Evolutionary conservation across 2,113 vertebrate species (phyloP).

Genomic region (Pseudonaja textilis): DNA sequence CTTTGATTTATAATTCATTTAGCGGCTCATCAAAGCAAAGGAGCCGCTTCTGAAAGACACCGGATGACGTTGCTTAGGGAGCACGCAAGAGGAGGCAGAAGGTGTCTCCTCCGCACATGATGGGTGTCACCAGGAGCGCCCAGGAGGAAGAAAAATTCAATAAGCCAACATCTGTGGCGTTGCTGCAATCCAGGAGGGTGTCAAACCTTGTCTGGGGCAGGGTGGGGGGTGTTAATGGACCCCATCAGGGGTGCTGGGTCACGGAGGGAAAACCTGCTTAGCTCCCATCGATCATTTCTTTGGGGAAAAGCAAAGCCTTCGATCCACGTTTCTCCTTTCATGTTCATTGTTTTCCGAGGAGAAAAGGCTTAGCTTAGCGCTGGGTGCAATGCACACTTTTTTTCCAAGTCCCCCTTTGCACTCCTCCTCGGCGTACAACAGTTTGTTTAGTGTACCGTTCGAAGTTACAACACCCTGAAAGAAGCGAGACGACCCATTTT

Average conservation of each 20-base stretch:
- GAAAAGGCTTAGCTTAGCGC: neutral
- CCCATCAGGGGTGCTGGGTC: neutral
- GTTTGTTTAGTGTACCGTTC: neutral
- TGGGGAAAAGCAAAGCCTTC: neutral
- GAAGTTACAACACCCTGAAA: too few species aligned
- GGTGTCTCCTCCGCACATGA: neutral
- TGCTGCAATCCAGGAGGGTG: neutral
- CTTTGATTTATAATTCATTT: slow-evolving; percentile 54
- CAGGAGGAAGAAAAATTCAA: neutral
- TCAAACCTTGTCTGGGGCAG: neutral
- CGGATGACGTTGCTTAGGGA: neutral
- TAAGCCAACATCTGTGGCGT: neutral
- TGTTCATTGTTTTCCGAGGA: neutral
- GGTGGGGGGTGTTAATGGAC: neutral
- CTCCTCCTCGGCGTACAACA: neutral
- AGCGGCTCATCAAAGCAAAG: slow-evolving; percentile 34
- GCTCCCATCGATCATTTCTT: neutral
- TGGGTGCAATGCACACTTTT: neutral
- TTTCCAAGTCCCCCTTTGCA: neutral
- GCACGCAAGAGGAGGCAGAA: neutral
- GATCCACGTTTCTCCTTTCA: neutral
- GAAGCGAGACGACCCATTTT: too few species aligned
- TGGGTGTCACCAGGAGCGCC: neutral
- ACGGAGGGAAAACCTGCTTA: neutral
- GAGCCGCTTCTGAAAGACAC: neutral